These are phyloP conservation scores for Saturnia japonica DNA, from an alignment of 2,888 invertebrate genomes.

Conservation along the genomic window DNA sequence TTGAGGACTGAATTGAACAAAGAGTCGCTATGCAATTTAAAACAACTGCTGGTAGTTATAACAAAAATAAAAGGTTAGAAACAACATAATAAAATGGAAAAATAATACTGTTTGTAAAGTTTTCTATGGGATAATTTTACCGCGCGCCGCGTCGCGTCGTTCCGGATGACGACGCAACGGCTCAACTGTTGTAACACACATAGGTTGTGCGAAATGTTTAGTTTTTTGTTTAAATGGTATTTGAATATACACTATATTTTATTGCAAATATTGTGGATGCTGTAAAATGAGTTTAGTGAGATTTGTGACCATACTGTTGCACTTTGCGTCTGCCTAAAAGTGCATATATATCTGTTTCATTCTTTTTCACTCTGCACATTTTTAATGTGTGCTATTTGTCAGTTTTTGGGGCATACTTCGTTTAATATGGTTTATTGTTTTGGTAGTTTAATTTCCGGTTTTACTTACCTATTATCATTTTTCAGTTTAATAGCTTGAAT, in stretches of 20 bases:
- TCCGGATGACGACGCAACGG: not conserved
- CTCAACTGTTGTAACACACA: not conserved
- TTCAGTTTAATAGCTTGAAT: too few species aligned
- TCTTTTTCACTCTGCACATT: too few species aligned
- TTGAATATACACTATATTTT: too few species aligned
- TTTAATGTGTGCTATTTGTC: too few species aligned
- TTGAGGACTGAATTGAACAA: not conserved
- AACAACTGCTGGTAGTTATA: not conserved
- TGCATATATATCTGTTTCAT: too few species aligned
- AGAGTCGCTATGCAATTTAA: not conserved
- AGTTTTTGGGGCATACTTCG: not conserved
- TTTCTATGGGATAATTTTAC: not conserved
- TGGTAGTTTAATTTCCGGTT: not conserved
- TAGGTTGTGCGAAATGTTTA: not conserved
- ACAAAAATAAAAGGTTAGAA: not conserved
- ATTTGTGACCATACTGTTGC: too few species aligned
- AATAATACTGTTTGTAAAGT: not conserved
- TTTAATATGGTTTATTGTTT: not conserved
- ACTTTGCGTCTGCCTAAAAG: too few species aligned
- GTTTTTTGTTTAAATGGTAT: not conserved
- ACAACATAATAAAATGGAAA: not conserved
- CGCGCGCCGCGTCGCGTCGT: not conserved
- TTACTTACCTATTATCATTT: too few species aligned
- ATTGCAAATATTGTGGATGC: too few species aligned
- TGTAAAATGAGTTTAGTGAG: too few species aligned